A percentile compares a stretch with the other conserved stretches of the same genome.
Conservation (phyloP, 2,113 vertebrate species). For the Triplophysa rosa region DNA sequence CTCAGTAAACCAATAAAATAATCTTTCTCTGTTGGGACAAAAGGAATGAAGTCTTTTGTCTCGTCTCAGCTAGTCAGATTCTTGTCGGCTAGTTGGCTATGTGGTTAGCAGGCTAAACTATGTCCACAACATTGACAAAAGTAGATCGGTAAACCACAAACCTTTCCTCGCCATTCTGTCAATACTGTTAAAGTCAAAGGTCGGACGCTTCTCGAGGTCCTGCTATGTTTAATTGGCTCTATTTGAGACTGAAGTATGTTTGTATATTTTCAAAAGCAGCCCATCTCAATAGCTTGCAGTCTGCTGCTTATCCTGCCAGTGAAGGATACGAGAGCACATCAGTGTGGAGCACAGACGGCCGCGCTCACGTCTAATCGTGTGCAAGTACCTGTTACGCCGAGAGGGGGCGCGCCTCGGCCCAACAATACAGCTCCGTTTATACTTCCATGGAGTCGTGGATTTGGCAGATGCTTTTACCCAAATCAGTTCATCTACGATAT, state of each 20-base stretch:
- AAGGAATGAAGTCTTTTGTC: conserved; percentile 28
- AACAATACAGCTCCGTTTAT: neutral
- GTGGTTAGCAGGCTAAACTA: conserved; percentile 34
- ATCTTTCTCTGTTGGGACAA: neutral
- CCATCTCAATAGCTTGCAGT: conserved; percentile 27
- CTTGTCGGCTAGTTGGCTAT: conserved; percentile 56
- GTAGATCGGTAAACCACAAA: conserved; percentile 55
- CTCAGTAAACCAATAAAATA: neutral
- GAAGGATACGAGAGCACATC: conserved; percentile 7
- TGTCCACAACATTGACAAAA: conserved; percentile 32
- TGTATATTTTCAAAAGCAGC: conserved; percentile 27
- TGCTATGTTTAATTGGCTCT: conserved; percentile 19
- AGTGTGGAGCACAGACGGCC: neutral
- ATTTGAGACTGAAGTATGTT: conserved; percentile 10
- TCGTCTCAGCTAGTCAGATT: conserved; percentile 41
- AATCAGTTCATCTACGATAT: no score
- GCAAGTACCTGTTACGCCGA: neutral
- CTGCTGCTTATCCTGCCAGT: conserved; percentile 37
- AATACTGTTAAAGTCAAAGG: conserved; percentile 57
- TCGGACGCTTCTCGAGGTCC: conserved; percentile 44
- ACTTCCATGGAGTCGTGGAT: no score
- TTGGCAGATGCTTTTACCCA: no score
- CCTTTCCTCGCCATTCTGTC: conserved; percentile 73
- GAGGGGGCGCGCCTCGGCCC: conserved; percentile 11
- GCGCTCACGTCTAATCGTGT: neutral